These are phyloP conservation scores for Agriopis aurantiaria DNA, from an alignment of 2,888 invertebrate species.

Conservation along the genomic window DNA sequence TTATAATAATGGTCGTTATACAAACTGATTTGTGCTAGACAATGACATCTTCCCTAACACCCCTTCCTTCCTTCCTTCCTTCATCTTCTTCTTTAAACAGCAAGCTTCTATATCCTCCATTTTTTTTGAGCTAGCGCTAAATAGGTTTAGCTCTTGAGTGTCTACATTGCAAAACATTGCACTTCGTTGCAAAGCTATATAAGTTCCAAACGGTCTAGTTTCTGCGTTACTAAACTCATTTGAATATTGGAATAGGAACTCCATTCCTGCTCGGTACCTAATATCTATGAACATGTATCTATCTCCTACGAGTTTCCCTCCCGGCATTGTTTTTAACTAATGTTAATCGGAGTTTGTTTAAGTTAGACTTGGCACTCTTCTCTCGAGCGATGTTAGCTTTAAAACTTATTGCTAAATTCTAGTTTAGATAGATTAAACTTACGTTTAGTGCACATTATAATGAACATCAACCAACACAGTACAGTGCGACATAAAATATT, in stretches of 20 bases:
- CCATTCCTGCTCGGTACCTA: conserved; percentile 7
- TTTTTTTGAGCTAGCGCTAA: too few relatives aligned
- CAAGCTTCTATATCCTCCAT: too few relatives aligned
- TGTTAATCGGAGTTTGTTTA: conserved; percentile 68
- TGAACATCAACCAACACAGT: too few relatives aligned
- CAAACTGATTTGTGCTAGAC: too few relatives aligned
- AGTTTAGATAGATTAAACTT: conserved; percentile 56
- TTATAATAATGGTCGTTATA: too few relatives aligned
- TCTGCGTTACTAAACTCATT: conserved; percentile 69
- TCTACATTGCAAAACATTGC: neutral
- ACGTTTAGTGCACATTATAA: too few relatives aligned
- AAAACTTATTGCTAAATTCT: conserved; percentile 61
- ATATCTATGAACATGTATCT: conserved; percentile 14
- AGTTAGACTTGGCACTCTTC: conserved; percentile 61
- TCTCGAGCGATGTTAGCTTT: conserved; percentile 50
- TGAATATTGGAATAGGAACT: conserved; percentile 71
- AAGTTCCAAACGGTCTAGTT: conserved; percentile 59
- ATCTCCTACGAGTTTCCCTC: conserved; percentile 56
- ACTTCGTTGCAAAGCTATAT: conserved; percentile 4
- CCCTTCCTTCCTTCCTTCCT: too few relatives aligned
- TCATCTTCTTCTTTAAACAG: too few relatives aligned
- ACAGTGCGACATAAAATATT: too few relatives aligned
- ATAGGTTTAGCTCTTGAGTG: too few relatives aligned
- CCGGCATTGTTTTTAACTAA: conserved; percentile 69
- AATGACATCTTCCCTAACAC: too few relatives aligned